phyloP scores from a whole-genome alignment of 1,140 invertebrate species.

The Cotesia vestalis region DNA sequence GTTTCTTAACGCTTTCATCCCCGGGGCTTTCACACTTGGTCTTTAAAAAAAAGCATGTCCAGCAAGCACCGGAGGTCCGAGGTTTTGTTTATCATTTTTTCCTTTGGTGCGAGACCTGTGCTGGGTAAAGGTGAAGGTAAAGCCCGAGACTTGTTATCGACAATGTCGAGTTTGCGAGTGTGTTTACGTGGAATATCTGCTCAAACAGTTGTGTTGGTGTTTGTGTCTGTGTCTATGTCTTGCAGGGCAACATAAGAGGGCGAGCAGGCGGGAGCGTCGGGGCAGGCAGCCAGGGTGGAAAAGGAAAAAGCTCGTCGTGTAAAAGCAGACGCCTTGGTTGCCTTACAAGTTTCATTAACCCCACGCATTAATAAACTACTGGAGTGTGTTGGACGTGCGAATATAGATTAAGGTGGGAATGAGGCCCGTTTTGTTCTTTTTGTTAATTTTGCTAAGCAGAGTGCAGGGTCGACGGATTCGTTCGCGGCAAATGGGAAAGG shows the following conservation, averaged over 20 bases:
- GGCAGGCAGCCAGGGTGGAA: slow-evolving; percentile 23
- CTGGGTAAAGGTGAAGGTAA: background rate
- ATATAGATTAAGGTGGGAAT: slow-evolving; percentile 51
- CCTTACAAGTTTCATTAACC: slow-evolving; percentile 59
- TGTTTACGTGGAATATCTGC: background rate
- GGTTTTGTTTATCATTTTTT: slow-evolving; percentile 37
- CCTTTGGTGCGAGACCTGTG: background rate
- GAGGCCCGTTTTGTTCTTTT: slow-evolving; percentile 40
- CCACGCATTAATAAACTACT: slow-evolving; percentile 64
- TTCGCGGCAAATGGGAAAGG: background rate
- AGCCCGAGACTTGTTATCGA: slow-evolving; percentile 13
- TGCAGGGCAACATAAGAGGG: background rate
- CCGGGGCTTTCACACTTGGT: too few relatives aligned
- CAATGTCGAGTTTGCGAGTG: background rate
- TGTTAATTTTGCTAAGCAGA: slow-evolving; percentile 1
- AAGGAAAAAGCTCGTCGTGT: slow-evolving; percentile 46
- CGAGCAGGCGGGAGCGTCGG: slow-evolving; percentile 23
- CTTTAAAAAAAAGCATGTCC: too few relatives aligned
- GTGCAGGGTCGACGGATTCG: background rate
- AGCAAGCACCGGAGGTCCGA: background rate
- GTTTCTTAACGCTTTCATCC: too few relatives aligned
- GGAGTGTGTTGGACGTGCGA: slow-evolving; percentile 53
- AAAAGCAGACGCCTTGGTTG: slow-evolving; percentile 58
- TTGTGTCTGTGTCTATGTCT: slow-evolving; percentile 1
- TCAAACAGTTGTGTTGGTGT: too few relatives aligned